These are phyloP conservation scores for Parnassius apollo DNA, from an alignment of 2,888 invertebrate species.

Conservation along the genomic window DNA sequence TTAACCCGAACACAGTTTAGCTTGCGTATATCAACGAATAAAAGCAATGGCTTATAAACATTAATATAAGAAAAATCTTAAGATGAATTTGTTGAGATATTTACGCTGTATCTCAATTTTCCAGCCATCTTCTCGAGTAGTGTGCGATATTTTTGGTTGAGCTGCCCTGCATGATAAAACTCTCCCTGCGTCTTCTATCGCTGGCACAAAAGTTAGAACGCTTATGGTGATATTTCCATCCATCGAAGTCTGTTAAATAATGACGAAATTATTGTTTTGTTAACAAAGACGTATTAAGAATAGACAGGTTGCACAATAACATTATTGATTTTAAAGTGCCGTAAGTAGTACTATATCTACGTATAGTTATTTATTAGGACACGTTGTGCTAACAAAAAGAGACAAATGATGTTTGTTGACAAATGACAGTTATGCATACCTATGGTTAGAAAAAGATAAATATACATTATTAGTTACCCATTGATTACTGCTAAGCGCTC, in stretches of 20 bases:
- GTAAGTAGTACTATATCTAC: no score
- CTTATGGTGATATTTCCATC: constrained; percentile 85
- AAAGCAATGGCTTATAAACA: neutral
- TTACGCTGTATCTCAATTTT: constrained; percentile 86
- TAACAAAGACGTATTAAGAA: no score
- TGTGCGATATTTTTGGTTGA: constrained; percentile 70
- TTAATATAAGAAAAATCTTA: neutral
- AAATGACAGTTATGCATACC: no score
- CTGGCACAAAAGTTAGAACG: constrained; percentile 83
- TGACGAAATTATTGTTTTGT: neutral
- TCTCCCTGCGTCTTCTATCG: constrained; percentile 82
- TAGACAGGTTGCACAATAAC: no score
- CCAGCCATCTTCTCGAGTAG: constrained; percentile 83
- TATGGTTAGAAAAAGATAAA: no score
- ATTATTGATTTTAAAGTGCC: no score
- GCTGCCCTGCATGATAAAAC: constrained; percentile 73
- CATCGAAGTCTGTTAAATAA: constrained; percentile 57
- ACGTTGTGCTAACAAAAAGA: no score
- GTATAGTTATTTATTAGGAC: no score
- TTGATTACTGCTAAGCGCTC: no score
- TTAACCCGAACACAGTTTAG: neutral
- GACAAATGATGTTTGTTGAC: no score
- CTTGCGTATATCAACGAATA: no score
- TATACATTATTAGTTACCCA: no score
- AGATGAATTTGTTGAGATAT: neutral